Percentiles rank a stretch among this genome's conserved stretches.
phyloP scores from a whole-genome alignment of 2,113 vertebrate species.

The Anarhynchus alexandrinus region DNA sequence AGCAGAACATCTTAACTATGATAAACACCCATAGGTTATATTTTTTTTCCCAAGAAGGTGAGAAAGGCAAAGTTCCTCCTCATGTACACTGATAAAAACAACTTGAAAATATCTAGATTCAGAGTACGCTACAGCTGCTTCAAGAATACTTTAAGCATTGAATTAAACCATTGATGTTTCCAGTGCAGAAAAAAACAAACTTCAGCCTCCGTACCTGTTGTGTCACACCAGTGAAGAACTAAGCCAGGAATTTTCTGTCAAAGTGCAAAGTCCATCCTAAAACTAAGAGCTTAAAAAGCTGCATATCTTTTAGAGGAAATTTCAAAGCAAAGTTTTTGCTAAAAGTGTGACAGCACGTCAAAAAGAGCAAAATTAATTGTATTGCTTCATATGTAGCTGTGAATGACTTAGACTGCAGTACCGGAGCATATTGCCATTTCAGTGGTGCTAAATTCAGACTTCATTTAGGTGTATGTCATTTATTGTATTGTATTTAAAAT shows the following conservation, averaged over 20 bases:
- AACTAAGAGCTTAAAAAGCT: neutral
- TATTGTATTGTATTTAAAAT: neutral
- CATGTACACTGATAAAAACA: neutral
- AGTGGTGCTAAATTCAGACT: neutral
- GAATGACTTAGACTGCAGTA: neutral
- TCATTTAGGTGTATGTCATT: neutral
- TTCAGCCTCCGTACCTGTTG: neutral
- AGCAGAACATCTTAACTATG: neutral
- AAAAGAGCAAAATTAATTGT: neutral
- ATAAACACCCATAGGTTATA: neutral
- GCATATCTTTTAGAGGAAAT: neutral
- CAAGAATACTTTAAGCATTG: neutral
- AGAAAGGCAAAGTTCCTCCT: neutral
- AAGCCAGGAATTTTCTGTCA: neutral
- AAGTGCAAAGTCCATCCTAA: neutral
- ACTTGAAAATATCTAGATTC: neutral
- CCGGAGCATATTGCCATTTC: neutral
- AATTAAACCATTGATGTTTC: neutral
- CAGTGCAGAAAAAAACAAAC: neutral
- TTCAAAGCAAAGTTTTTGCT: neutral
- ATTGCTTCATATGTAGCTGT: neutral
- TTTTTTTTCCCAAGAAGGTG: neutral
- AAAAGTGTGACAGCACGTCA: neutral
- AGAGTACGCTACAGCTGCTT: rapidly evolving
- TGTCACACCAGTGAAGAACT: neutral